Evolutionary conservation across 2,888 invertebrate genomes (phyloP).

Genomic region (Opisthograptis luteolata): DNA sequence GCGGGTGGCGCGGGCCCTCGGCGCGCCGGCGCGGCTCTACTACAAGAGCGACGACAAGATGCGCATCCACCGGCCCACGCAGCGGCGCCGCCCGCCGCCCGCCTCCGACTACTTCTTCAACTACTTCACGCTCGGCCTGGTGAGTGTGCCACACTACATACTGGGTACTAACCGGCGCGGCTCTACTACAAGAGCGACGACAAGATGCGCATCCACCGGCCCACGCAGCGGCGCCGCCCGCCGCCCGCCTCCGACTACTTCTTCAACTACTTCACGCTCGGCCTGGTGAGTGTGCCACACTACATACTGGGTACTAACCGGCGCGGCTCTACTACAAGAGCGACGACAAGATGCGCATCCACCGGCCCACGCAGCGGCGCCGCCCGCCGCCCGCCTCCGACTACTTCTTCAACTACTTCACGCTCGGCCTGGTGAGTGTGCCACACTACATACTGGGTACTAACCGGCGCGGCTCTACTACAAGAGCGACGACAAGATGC

Average conservation of each 20-base stretch:
- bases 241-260: conserved; percentile 97
- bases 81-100: conserved; percentile 89
- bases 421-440: conserved; percentile 94
- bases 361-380: conserved; percentile 85
- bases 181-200: conserved; percentile 99
- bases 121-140: conserved; percentile 98
- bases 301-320: conserved; percentile 85
- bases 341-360: conserved; percentile 99
- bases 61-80: conserved; percentile 97
- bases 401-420: conserved; percentile 99
- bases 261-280: conserved; percentile 98
- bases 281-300: conserved; percentile 92
- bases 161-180: conserved; percentile 87
- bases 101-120: conserved; percentile 99
- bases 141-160: too few species aligned
- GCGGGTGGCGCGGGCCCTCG: conserved; percentile 94
- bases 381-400: conserved; percentile 94
- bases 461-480: conserved; percentile 97
- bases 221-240: conserved; percentile 89
- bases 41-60: conserved; percentile 99
- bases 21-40: conserved; percentile 96
- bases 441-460: too few species aligned
- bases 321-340: conserved; percentile 97
- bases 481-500: conserved; percentile 99
- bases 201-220: conserved; percentile 94